Percentiles rank a stretch among this genome's conserved stretches.
These are phyloP conservation scores for Amorpha juglandis DNA, from an alignment of 2,888 invertebrate species.

Conservation along the genomic window DNA sequence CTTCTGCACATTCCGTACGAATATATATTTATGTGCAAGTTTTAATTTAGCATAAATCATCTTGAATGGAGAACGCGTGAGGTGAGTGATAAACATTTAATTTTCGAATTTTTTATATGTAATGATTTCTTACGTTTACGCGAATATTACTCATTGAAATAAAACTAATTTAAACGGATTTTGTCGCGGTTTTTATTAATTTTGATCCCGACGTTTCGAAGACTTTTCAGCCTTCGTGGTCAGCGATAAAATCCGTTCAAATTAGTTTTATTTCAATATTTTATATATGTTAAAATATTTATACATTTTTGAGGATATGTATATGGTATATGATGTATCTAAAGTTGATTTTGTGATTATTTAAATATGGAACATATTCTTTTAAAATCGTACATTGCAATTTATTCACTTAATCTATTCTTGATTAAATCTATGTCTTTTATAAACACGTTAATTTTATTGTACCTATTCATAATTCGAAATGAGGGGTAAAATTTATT, in stretches of 20 bases:
- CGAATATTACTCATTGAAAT: no score
- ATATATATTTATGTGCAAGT: conserved; percentile 82
- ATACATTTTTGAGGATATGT: background rate
- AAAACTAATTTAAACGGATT: no score
- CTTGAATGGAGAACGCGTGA: conserved; percentile 58
- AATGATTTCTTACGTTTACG: no score
- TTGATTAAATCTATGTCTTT: background rate
- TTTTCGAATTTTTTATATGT: background rate
- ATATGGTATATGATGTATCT: no score
- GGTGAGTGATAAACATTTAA: conserved; percentile 34
- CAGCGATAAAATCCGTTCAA: no score
- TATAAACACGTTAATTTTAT: background rate
- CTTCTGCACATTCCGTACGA: conserved; percentile 76
- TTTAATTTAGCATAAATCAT: conserved; percentile 73
- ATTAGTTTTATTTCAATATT: no score
- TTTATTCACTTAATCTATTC: background rate
- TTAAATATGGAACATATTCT: background rate
- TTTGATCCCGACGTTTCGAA: no score
- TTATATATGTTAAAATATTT: background rate
- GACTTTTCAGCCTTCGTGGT: no score
- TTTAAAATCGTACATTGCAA: background rate
- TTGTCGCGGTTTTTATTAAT: no score
- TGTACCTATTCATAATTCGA: background rate
- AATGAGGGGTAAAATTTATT: background rate
- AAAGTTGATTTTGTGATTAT: no score